Percentiles rank a stretch among this genome's conserved stretches.
Conservation (phyloP, 2,797 vertebrate species). For the Manis javanica region DNA sequence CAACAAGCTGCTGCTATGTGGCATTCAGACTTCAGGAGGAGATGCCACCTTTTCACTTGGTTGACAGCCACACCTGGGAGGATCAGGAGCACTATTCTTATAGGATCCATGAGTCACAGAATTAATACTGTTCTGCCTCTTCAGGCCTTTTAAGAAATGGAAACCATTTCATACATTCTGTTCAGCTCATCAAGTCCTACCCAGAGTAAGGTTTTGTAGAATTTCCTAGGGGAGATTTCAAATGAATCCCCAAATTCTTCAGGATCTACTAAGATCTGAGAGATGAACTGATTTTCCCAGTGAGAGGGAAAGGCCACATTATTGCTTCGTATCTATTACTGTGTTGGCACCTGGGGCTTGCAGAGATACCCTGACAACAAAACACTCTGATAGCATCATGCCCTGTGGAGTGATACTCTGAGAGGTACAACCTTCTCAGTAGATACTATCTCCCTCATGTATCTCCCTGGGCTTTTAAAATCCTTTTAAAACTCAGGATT, state of each 20-base stretch:
- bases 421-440: neutral
- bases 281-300: constrained; percentile 7
- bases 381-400: neutral
- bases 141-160: neutral
- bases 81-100: neutral
- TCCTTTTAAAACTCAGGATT: neutral
- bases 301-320: neutral
- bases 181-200: neutral
- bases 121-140: neutral
- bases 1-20: neutral
- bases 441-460: neutral
- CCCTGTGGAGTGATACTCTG: neutral
- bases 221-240: neutral
- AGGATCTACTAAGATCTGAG: constrained; percentile 9
- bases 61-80: neutral
- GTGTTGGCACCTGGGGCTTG: neutral
- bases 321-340: neutral
- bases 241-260: neutral
- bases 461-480: neutral
- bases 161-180: neutral
- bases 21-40: neutral
- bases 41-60: neutral
- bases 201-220: neutral
- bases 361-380: neutral
- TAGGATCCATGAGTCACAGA: neutral